A percentile compares a stretch with the other conserved stretches of the same genome.
Evolutionary conservation across 2,797 vertebrate genomes (phyloP).

Genomic region (Apogon talboti): DNA sequence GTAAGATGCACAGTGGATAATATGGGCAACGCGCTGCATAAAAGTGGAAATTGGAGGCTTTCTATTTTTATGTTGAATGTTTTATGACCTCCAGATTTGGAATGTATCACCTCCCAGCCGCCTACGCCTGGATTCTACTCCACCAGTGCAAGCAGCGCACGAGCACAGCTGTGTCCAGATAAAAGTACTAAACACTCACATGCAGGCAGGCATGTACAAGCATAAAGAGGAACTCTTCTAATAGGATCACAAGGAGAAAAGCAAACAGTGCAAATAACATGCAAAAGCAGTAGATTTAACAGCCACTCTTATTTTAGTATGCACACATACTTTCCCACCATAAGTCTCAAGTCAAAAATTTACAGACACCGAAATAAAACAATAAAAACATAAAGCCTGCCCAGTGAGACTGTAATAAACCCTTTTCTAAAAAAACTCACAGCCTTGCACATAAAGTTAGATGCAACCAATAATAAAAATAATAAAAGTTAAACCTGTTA

Average conservation of each 20-base stretch:
- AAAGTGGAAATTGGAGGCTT: constrained; percentile 62
- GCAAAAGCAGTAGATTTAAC: neutral
- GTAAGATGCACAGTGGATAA: constrained; percentile 10
- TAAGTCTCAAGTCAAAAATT: neutral
- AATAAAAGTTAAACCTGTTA: neutral
- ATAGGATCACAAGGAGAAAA: constrained; percentile 5
- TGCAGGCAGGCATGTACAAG: constrained; percentile 11
- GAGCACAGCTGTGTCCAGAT: constrained; percentile 65
- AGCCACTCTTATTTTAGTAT: neutral
- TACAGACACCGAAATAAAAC: neutral
- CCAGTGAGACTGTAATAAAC: constrained; percentile 1
- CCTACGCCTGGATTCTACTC: constrained; percentile 65
- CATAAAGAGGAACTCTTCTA: constrained; percentile 5
- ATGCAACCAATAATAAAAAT: neutral
- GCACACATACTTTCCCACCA: neutral
- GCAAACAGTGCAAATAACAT: constrained; percentile 16
- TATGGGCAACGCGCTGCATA: constrained; percentile 18
- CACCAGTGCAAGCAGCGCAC: constrained; percentile 41
- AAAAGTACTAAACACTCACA: constrained; percentile 23
- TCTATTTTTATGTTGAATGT: constrained; percentile 72
- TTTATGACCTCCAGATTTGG: constrained; percentile 78
- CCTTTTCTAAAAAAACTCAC: neutral
- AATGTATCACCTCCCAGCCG: constrained; percentile 74
- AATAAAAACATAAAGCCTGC: neutral
- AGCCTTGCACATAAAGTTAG: neutral